These are phyloP conservation scores for Pterocles burchelli DNA, from an alignment of 2,113 vertebrate genomes.

Conservation along the genomic window DNA sequence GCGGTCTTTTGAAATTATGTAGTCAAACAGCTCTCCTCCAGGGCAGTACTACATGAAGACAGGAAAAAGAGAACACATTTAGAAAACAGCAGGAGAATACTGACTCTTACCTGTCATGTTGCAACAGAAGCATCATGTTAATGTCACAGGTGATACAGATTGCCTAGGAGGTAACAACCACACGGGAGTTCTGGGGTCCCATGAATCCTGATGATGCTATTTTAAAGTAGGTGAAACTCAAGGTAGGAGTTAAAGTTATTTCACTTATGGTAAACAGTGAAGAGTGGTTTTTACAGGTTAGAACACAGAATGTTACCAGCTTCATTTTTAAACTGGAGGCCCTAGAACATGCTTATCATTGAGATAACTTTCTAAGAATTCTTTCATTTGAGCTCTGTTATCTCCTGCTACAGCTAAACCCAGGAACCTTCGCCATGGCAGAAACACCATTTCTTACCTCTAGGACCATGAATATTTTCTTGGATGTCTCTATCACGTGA, in stretches of 20 bases:
- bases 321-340: background rate
- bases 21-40: slow-evolving; percentile 95
- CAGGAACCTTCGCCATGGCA: fast-evolving
- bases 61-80: background rate
- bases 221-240: background rate
- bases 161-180: background rate
- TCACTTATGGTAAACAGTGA: background rate
- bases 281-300: background rate
- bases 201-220: fast-evolving
- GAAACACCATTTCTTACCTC: slow-evolving; percentile 79
- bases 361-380: background rate
- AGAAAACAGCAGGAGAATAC: background rate
- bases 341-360: background rate
- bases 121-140: no score
- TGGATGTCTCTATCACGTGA: slow-evolving; percentile 90
- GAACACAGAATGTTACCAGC: background rate
- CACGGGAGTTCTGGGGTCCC: fast-evolving
- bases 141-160: fast-evolving
- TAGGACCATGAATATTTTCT: slow-evolving; percentile 92
- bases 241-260: background rate
- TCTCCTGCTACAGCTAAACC: background rate
- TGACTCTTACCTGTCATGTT: fast-evolving
- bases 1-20: slow-evolving; percentile 92
- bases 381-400: background rate
- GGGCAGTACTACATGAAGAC: slow-evolving; percentile 86